These are phyloP conservation scores for Antennarius maculatus DNA, from an alignment of 2,797 vertebrate species.

Conservation along the genomic window DNA sequence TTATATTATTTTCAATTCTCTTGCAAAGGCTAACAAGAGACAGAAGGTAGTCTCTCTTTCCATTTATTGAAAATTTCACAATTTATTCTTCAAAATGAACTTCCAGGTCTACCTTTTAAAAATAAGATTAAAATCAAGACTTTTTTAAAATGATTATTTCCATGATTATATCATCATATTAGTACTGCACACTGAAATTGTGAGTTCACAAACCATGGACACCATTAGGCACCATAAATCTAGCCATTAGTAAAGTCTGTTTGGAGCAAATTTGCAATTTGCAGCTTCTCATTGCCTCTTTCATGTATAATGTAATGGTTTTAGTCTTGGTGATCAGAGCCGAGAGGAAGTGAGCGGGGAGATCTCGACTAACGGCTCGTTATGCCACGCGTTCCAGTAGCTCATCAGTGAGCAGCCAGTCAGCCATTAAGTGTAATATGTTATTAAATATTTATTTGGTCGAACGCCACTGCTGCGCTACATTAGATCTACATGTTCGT, in stretches of 20 bases:
- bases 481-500: constrained; percentile 67
- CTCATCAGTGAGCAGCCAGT: constrained; percentile 70
- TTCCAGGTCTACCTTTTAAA: background rate
- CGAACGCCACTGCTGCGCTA: constrained; percentile 57
- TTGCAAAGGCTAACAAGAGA: background rate
- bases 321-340: constrained; percentile 68
- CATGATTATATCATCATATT: constrained; percentile 29
- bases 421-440: constrained; percentile 72
- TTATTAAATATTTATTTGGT: constrained; percentile 79
- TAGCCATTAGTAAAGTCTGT: constrained; percentile 67
- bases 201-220: constrained; percentile 32
- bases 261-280: constrained; percentile 74
- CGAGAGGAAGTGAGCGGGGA: constrained; percentile 39
- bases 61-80: background rate
- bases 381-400: constrained; percentile 49
- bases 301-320: constrained; percentile 74
- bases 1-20: background rate
- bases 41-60: background rate
- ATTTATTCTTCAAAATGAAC: background rate
- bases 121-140: constrained; percentile 15
- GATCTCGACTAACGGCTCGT: constrained; percentile 64
- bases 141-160: constrained; percentile 13
- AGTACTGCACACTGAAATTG: constrained; percentile 28
- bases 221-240: constrained; percentile 64
- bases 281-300: constrained; percentile 64